Evolutionary conservation across 2,888 invertebrate species (phyloP).

Genomic region (Gandaritis pyraliata): DNA sequence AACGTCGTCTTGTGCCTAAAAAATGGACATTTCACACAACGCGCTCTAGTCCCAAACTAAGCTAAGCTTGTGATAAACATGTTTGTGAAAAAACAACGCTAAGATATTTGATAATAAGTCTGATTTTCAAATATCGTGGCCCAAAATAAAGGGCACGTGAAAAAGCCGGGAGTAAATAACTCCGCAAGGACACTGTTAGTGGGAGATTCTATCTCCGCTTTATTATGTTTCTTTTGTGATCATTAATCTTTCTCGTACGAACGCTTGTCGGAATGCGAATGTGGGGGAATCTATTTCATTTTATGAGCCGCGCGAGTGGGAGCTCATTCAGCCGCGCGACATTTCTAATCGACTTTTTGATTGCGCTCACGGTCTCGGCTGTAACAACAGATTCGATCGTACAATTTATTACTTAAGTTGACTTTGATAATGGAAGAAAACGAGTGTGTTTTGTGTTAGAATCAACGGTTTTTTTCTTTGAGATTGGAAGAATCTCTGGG

Average conservation of each 20-base stretch:
- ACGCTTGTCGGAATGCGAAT: constrained; percentile 85
- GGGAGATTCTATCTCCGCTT: constrained; percentile 83
- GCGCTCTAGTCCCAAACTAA: no score
- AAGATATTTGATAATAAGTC: constrained; percentile 7
- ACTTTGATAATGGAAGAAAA: constrained; percentile 29
- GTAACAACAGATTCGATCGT: constrained; percentile 60
- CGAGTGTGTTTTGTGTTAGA: constrained; percentile 13
- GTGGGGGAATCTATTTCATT: constrained; percentile 85
- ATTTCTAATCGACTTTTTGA: constrained; percentile 85
- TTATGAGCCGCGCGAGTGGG: constrained; percentile 82
- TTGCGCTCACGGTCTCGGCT: constrained; percentile 72
- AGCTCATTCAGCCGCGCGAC: constrained; percentile 80
- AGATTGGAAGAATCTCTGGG: not conserved
- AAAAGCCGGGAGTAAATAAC: constrained; percentile 82
- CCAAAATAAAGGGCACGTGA: constrained; percentile 75
- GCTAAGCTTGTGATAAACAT: not conserved
- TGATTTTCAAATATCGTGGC: constrained; percentile 53
- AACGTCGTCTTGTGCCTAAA: no score
- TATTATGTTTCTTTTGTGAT: constrained; percentile 85
- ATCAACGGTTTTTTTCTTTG: constrained; percentile 15
- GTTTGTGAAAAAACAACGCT: not conserved
- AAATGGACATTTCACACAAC: no score
- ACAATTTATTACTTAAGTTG: constrained; percentile 51
- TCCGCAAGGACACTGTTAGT: constrained; percentile 84
- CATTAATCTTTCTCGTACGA: constrained; percentile 85